These are phyloP conservation scores for Iguana delicatissima DNA, from an alignment of 2,797 vertebrate genomes.

Conservation along the genomic window DNA sequence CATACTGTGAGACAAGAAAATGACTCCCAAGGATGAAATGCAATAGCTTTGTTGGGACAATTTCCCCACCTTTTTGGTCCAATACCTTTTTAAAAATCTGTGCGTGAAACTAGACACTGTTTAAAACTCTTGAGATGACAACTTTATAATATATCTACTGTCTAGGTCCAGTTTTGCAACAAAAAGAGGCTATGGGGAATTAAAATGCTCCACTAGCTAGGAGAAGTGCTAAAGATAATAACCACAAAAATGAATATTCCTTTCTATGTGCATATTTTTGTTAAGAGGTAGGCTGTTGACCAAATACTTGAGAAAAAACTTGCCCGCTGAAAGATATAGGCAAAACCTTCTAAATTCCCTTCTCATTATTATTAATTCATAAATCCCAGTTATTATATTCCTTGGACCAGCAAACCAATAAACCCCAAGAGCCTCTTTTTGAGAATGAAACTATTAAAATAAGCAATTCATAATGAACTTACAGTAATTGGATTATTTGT, in stretches of 20 bases:
- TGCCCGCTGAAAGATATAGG: slow-evolving; percentile 31
- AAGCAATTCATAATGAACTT: slow-evolving; percentile 46
- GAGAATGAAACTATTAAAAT: slow-evolving; percentile 50
- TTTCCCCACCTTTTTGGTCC: no score
- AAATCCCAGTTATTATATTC: slow-evolving; percentile 63
- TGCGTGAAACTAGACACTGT: no score
- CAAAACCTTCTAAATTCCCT: slow-evolving; percentile 25
- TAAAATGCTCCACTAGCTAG: background rate
- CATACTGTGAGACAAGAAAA: no score
- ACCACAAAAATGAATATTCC: background rate
- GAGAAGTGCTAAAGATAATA: no score
- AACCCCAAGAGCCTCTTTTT: slow-evolving; percentile 47
- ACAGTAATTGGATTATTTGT: slow-evolving; percentile 45
- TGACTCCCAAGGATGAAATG: no score
- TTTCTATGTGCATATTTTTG: background rate
- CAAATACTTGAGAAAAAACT: slow-evolving; percentile 50
- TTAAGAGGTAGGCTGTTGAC: slow-evolving; percentile 26
- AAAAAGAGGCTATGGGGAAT: no score
- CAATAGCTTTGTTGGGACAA: no score
- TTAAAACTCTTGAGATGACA: no score
- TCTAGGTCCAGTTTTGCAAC: no score
- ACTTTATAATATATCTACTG: no score
- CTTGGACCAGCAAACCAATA: slow-evolving; percentile 43
- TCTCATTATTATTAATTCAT: slow-evolving; percentile 53
- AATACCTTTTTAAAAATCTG: no score